Evolutionary conservation across 1,140 invertebrate genomes (phyloP).

Genomic region (Heliconius congener): DNA sequence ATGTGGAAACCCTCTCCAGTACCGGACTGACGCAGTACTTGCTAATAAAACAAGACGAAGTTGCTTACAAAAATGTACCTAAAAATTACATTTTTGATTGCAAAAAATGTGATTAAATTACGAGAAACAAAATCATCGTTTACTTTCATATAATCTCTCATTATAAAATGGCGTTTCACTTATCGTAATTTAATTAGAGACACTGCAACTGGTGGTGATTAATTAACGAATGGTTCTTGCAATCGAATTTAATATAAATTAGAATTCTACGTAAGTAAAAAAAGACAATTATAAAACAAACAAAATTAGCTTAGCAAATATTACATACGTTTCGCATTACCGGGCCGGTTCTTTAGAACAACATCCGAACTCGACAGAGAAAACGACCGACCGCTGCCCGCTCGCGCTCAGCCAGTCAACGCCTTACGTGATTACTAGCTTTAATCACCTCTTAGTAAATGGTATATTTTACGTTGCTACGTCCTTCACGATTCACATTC

Average conservation of each 20-base stretch:
- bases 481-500: neutral
- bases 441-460: constrained; percentile 55
- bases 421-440: constrained; percentile 56
- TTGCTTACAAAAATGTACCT: constrained; percentile 19
- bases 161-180: constrained; percentile 31
- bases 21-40: constrained; percentile 4
- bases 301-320: constrained; percentile 67
- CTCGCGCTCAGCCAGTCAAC: constrained; percentile 30
- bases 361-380: constrained; percentile 56
- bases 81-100: constrained; percentile 38
- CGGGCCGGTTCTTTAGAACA: constrained; percentile 58
- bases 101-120: constrained; percentile 36
- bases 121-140: constrained; percentile 38
- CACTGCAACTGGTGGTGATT: neutral
- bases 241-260: neutral
- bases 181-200: constrained; percentile 14
- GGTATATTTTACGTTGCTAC: constrained; percentile 7
- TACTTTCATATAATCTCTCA: constrained; percentile 33
- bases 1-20: constrained; percentile 35
- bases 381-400: constrained; percentile 50
- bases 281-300: constrained; percentile 61
- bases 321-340: constrained; percentile 61
- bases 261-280: constrained; percentile 2
- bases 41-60: constrained; percentile 31
- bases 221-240: constrained; percentile 1